Conservation (phyloP, 2,113 vertebrate species). For the Tetrao urogallus region DNA sequence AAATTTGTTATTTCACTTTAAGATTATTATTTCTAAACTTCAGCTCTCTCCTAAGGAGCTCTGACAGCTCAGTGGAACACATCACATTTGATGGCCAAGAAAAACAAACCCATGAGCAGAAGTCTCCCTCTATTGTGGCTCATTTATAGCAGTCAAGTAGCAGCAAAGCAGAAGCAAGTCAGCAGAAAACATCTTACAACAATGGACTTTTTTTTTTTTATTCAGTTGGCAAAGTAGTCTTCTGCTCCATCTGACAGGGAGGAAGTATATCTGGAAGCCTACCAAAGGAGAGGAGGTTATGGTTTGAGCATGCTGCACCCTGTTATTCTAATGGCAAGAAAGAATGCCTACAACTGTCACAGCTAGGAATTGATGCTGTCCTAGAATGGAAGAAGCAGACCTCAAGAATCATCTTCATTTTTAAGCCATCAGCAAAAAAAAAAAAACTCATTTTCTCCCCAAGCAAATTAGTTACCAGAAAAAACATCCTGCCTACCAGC, state of each 20-base stretch:
- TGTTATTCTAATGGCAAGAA: not conserved
- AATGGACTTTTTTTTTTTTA: not conserved
- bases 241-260: not conserved
- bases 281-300: not conserved
- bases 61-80: not conserved
- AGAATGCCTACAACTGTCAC: not conserved
- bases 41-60: not conserved
- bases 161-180: not conserved
- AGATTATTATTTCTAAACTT: not conserved
- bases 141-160: not conserved
- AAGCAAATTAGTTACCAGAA: constrained; percentile 75
- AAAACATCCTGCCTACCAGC: constrained; percentile 65
- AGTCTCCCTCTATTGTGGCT: not conserved
- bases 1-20: not conserved
- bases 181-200: not conserved
- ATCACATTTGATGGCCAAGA: not conserved
- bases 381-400: not conserved
- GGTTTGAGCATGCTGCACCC: not conserved
- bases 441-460: constrained; percentile 13
- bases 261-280: not conserved
- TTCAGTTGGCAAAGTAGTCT: not conserved
- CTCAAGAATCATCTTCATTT: not conserved
- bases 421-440: not conserved
- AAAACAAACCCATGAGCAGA: not conserved
- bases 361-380: not conserved